These are phyloP conservation scores for Sebastes fasciatus DNA, from an alignment of 2,113 vertebrate species.

Conservation along the genomic window DNA sequence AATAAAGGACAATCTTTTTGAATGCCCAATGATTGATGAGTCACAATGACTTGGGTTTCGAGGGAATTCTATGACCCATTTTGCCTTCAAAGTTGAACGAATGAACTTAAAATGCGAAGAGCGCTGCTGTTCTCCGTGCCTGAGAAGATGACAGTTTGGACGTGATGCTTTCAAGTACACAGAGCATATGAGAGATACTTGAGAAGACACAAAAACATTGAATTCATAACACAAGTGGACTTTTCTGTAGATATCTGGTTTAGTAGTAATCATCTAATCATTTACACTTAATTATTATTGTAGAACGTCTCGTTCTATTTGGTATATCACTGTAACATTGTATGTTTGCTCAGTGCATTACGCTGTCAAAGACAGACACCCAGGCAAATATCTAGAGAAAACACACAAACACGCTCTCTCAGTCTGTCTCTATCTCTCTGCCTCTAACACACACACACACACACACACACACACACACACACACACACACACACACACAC, in stretches of 20 bases:
- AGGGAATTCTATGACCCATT: neutral
- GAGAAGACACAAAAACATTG: neutral
- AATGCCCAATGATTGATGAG: neutral
- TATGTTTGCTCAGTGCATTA: conserved; percentile 24
- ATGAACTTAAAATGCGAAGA: neutral
- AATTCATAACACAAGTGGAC: neutral
- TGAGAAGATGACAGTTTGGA: conserved; percentile 9
- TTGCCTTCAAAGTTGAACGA: neutral
- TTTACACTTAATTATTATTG: conserved; percentile 7
- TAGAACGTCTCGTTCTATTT: neutral
- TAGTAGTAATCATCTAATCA: conserved; percentile 10
- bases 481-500: conserved; percentile 46
- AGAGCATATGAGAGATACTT: neutral
- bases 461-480: conserved; percentile 37
- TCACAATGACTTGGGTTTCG: neutral
- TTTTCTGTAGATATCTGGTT: neutral
- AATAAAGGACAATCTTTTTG: neutral
- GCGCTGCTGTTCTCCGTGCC: neutral
- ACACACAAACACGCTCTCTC: conserved; percentile 50
- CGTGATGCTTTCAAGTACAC: conserved; percentile 31
- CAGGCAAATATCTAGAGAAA: conserved; percentile 55
- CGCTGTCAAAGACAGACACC: conserved; percentile 57
- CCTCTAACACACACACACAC: conserved; percentile 39
- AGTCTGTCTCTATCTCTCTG: conserved; percentile 1
- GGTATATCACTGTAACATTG: conserved; percentile 2